Base-by-base conservation (phyloP, 2,888 invertebrate species). In the Trachelus iudaicus region DNA sequence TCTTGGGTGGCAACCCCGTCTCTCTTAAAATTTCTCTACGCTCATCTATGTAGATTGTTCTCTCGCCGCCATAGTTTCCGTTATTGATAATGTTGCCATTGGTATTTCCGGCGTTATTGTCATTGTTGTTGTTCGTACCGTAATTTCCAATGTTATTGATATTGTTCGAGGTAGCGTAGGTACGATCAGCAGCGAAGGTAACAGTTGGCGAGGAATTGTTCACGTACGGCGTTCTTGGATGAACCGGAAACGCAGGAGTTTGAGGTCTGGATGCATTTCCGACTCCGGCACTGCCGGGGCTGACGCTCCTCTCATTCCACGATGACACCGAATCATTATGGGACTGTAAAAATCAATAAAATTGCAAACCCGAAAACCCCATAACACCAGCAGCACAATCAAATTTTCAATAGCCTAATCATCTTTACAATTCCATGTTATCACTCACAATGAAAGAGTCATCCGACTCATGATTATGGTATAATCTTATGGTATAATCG, bases 161-260 rank as follows among this genome's bases (percentile, higher is more conserved):
- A 76, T 86, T 88, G 69, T 69, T 73, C 31, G 78, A 78, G 31
- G 78, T 83, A 30, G 84, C 79, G 82, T 90, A 89, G 31, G 83
- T 78, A 4, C 89, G 89, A 83, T 91, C 91, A 37, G 88, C 81
- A 56, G 91, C 91, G 77, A 91, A 91, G 34, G 91, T 91, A 81
- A 93, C 93, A 76, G 94, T 93, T 77, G 95, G 95, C 79, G 95
- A 94, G 73, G 95, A 94, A 88, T 96, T 96, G 89, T 96, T 96
- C 84, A 95, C 95, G 93, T 96, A 96, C 23, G 97, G 98, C 11
- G 97, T 98, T 86, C 97, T 95, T 79, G 97, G 97, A 88, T 96
- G 96, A 77, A 97, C 97, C 80, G 98, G 98, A 93, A 98, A 98
- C 77, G 97, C 96, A 73, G 98, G 98, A 34, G 98, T 98, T 90